Evolutionary conservation across 2,113 vertebrate genomes (phyloP), one percentile per base, ranked within the genome.

Genomic region (Pantherophis guttatus): DNA sequence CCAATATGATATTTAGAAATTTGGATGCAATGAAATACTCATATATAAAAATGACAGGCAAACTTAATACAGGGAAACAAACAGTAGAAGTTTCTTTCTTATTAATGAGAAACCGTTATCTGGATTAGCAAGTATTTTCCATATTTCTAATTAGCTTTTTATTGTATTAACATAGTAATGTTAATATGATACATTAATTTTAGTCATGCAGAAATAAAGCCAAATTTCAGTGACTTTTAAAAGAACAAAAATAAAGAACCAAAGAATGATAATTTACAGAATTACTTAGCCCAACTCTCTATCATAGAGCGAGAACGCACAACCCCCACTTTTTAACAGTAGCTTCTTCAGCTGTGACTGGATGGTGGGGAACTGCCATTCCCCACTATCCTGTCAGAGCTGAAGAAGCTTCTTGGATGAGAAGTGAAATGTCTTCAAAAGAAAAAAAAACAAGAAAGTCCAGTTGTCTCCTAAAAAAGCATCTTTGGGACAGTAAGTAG

Each of bases 231-330:
- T 88, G 92, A 97, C 95, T 96, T 95, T 93, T 94, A 65, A 90
- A 91, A 96, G 94, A 97, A 96, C 94, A 96, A 95, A 97, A 95
- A 48, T 93, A 94, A 33, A 50, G 90, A 95, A 86, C 92, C 94
- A 97, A 96, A 97, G 96, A 97, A 96, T 97, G 97, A 96, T 95
- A 97, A 96, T 97, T 93, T 95, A 94, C 88, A 91, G 92, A 97
- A 95, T 44, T 93, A 94, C 91, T 97, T 94, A 96, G 81, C 90
- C 11, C 54, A 96, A 95, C 85, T 95, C 95, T 95, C 95, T 54
- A 93, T 91, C 29, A 95, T 88, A 96, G 95, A 96, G 54, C 95
- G 15, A 94, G 90, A 94, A 91, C 96, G 96, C 96, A 94, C 96
- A 97, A 98, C 95, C 92, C 75, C 3, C 44, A 3, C 33, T 94